Conservation (phyloP, 2,113 vertebrate genomes). For the Bufo bufo region DNA sequence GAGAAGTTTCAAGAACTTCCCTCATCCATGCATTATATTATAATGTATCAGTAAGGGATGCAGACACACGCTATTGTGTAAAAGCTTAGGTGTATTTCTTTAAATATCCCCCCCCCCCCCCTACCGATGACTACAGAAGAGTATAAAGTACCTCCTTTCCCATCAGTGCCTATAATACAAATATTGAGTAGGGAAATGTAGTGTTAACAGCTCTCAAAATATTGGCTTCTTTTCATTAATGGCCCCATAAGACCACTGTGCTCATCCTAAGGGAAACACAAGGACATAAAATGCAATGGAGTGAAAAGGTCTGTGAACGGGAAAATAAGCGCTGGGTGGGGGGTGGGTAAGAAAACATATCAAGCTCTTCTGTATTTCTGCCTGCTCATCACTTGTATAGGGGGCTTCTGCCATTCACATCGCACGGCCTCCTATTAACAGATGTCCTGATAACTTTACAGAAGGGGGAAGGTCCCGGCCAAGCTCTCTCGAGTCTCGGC, state of each 20-base stretch:
- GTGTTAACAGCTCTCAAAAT: neutral
- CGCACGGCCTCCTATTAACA: neutral
- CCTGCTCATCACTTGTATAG: neutral
- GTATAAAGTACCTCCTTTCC: neutral
- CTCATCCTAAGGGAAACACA: neutral
- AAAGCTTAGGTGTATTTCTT: neutral
- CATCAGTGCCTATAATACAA: neutral
- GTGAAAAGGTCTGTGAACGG: slow-evolving; percentile 12
- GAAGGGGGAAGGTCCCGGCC: neutral
- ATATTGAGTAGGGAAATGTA: neutral
- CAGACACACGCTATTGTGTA: neutral
- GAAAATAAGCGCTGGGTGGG: neutral
- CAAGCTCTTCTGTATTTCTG: neutral
- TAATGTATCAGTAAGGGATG: neutral
- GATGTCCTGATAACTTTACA: slow-evolving; percentile 23
- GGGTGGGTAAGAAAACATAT: neutral
- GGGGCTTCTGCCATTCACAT: neutral
- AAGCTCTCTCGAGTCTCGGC: neutral
- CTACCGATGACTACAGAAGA: neutral
- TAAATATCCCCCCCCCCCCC: neutral
- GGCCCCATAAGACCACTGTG: neutral
- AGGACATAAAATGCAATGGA: slow-evolving; percentile 31
- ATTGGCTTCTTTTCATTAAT: slow-evolving; percentile 16
- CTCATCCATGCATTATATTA: too few relatives aligned
- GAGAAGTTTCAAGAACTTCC: too few relatives aligned